Base-by-base conservation (phyloP, 2,888 invertebrate genomes). In the Microchrysa polita region DNA sequence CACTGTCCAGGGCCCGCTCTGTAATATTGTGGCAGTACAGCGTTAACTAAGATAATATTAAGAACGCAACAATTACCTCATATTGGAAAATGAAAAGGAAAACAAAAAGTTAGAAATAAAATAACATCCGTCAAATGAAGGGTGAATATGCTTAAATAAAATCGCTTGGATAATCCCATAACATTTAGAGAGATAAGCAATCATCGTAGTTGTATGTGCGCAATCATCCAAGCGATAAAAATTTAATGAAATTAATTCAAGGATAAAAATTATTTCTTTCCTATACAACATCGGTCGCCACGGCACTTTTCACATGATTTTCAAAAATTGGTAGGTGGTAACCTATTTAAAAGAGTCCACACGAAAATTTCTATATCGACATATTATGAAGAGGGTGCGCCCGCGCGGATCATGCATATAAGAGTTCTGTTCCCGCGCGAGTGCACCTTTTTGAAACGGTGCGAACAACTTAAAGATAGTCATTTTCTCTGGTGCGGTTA, bases 391-490 rank as follows among this genome's bases (percentile, higher is more conserved):
- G 27, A 34, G 27, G 27, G 27, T 34, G 27, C 27, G n/a, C n/a
- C n/a, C n/a, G n/a, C n/a, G n/a, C n/a, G n/a, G n/a, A 34, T 34
- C 27, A 7, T 34, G 7, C 27, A 34, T 34, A 34, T n/a, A 34
- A 34, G 12, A 5, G 16, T n/a, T 48, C 48, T 10, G 16, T 10
- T 4, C 4, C 10, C 4, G 12, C 2, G 4, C 12, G 48, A 2
- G 27, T 4, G 48, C 48, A 48, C 48, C 48, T 48, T 48, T 42
- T 48, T 61, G 14, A 5, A 40, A 23, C 23, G 44, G 71, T 74
- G 74, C 44, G 74, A 74, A 77, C 74, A 74, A 74, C 22, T 74
- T 60, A 77, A 78, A 78, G 78, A 79, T 79, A 74, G 74, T 73
- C 73, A 76, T 76, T 78, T 77, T 78, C 76, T 48, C 20, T 44